Base-by-base conservation (phyloP, 2,888 invertebrate genomes). In the Synanthedon vespiformis region DNA sequence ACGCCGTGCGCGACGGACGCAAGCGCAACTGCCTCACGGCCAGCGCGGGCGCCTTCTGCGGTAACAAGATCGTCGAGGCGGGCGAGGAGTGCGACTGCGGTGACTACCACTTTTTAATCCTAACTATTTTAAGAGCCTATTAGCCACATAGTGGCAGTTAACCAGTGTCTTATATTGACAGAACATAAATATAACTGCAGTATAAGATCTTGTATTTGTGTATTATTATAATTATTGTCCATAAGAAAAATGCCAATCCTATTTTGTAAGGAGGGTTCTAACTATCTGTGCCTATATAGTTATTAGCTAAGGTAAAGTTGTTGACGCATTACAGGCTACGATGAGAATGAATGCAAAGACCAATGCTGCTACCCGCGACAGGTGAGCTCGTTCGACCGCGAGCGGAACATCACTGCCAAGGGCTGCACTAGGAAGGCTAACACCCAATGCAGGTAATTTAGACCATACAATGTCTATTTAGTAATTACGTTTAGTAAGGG, bases 51-150 rank as follows among this genome's bases (percentile, higher is more conserved):
- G 97, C 99, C 34, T 99, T 99, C 91, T 99, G 99, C 81, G 99
- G 99, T 53, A 99, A 99, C 84, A 98, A 98, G 85, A 97, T 99
- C 67, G 97, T 97, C 0, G 99, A 99, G 77, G 94, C 93, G 27
- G 97, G 96, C 50, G 99, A 99, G 82, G 96, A 99, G 81, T 99
- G 99, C 74, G 99, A 99, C 78, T 97, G 97, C 70, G 97, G 88
- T 88, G 50, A 64, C 67, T 34, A 34, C 8, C 34, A 34, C 2
- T 34, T n/a, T 34, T 11, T n/a, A n/a, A 16, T 16, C 13, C 3
- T 12, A 40, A 5, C 2, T 14, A 18, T 22, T 22, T 22, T 34
- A 34, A 34, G 22, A 22, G 22, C 22, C 22, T 12, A 48, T 16
- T 22, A 16, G 22, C 22, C 22, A 4, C 4, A 4, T 22, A 22